Percentiles rank a stretch among this genome's conserved stretches.
These are phyloP conservation scores for Rhinolophus sinicus DNA, from an alignment of 2,113 vertebrate genomes.

Conservation along the genomic window DNA sequence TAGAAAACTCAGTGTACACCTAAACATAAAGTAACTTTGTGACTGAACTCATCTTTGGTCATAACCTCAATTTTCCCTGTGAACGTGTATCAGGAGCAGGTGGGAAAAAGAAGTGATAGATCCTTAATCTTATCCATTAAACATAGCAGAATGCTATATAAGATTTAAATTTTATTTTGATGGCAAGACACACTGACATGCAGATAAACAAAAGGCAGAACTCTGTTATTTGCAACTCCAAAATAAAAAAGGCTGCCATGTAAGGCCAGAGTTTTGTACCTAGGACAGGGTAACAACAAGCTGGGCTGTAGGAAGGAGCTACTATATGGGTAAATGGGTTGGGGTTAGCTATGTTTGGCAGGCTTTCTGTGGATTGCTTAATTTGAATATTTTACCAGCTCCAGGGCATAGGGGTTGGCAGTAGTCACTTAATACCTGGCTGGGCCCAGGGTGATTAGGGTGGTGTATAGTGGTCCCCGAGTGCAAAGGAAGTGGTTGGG, in stretches of 20 bases:
- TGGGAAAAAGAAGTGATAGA: neutral
- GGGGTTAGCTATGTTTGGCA: neutral
- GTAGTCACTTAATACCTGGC: neutral
- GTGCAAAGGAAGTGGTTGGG: neutral
- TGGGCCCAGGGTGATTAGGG: neutral
- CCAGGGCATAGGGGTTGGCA: neutral
- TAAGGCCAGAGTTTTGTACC: neutral
- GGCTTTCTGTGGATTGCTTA: neutral
- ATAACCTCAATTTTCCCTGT: neutral
- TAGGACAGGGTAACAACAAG: neutral
- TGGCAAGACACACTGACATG: neutral
- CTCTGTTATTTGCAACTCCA: neutral
- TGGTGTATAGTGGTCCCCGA: neutral
- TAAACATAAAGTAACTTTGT: neutral
- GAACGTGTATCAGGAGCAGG: neutral
- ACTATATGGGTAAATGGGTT: neutral
- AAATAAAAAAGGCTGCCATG: neutral
- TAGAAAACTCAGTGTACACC: neutral
- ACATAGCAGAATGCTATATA: neutral
- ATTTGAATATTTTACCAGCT: neutral
- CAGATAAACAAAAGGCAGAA: neutral
- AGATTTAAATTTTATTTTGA: neutral
- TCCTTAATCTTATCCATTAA: conserved; percentile 8
- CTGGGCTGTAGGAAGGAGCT: neutral
- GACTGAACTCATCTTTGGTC: neutral